A percentile compares a stretch with the other conserved stretches of the same genome.
Evolutionary conservation across 2,113 vertebrate species (phyloP).

Genomic region (Atractosteus spatula): DNA sequence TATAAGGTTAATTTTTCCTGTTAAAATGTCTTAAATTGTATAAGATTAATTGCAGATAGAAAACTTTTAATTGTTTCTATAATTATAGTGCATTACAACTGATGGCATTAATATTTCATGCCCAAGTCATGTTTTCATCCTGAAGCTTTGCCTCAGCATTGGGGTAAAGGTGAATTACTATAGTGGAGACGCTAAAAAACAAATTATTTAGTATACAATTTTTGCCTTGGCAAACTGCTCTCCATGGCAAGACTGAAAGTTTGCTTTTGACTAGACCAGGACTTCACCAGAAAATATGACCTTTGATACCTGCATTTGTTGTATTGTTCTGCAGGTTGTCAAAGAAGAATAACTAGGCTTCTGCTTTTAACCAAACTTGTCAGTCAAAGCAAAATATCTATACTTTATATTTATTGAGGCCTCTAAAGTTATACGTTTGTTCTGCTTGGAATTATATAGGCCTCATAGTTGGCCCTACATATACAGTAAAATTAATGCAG

Average conservation of each 20-base stretch:
- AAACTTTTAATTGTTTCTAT: conserved; percentile 45
- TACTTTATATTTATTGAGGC: no score
- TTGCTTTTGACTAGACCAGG: conserved; percentile 30
- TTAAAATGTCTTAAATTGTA: conserved; percentile 1
- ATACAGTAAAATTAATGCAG: no score
- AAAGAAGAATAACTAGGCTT: conserved; percentile 10
- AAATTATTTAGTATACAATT: conserved; percentile 36
- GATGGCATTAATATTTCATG: conserved; percentile 36
- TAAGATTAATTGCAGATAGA: conserved; percentile 57
- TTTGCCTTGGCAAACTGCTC: conserved; percentile 13
- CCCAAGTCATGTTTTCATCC: conserved; percentile 23
- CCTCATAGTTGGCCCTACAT: no score
- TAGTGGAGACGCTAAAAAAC: conserved; percentile 26
- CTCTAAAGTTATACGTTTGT: no score
- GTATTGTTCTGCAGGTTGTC: no score
- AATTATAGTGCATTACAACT: conserved; percentile 45
- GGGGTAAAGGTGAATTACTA: conserved; percentile 11
- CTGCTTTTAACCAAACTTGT: conserved; percentile 2
- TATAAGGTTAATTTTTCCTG: conserved; percentile 56
- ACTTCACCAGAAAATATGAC: conserved; percentile 7
- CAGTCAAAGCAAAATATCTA: conserved; percentile 10
- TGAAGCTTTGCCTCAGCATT: conserved; percentile 21
- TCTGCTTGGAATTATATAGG: no score
- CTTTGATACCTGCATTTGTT: conserved; percentile 19
- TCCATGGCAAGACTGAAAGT: conserved; percentile 25